phyloP scores from a whole-genome alignment of 2,888 invertebrate genomes.

The Ametastegia equiseti region DNA sequence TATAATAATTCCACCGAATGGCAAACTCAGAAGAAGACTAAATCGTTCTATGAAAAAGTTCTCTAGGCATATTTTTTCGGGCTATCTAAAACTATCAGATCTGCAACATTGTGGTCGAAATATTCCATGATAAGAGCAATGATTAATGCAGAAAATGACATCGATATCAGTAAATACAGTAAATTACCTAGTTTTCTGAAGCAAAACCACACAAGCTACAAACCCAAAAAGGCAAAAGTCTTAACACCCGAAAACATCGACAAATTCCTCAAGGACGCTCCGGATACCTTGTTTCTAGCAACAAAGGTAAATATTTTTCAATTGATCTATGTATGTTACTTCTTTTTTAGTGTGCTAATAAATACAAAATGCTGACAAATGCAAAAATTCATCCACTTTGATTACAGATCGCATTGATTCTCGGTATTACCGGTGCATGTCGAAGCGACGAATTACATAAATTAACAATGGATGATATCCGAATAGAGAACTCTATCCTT shows the following conservation, averaged over 20 bases:
- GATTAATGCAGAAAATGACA: background rate
- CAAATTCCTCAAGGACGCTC: background rate
- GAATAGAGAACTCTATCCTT: background rate
- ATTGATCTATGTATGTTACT: background rate
- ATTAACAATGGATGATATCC: background rate
- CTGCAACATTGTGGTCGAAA: background rate
- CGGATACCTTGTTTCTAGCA: background rate
- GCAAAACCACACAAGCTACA: background rate
- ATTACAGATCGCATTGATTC: background rate
- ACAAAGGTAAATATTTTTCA: background rate
- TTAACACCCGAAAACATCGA: background rate
- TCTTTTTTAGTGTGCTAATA: no score
- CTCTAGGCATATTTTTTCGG: background rate
- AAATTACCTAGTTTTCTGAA: background rate
- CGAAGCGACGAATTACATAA: background rate
- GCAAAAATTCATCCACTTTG: no score
- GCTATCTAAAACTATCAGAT: background rate
- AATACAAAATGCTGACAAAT: no score
- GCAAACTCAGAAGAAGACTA: background rate
- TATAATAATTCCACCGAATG: background rate
- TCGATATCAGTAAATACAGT: background rate
- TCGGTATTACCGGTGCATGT: background rate
- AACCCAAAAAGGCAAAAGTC: background rate
- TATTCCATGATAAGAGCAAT: background rate
- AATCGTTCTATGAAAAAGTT: background rate